These are phyloP conservation scores for Hydrochoerus hydrochaeris DNA, from an alignment of 2,113 vertebrate species.

Conservation along the genomic window DNA sequence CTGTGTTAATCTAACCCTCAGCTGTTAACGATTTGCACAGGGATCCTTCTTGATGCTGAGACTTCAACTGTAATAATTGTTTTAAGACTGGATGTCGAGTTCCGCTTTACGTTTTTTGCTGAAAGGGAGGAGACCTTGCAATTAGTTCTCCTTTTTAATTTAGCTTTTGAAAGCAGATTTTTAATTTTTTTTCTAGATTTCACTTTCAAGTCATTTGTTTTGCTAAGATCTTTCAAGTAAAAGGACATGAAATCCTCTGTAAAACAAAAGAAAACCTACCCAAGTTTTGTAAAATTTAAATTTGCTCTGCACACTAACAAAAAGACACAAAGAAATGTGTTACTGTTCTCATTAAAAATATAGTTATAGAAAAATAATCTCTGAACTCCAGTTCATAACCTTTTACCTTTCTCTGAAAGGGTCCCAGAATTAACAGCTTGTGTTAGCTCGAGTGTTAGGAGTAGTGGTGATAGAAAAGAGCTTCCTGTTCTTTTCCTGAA, in stretches of 20 bases:
- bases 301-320: background rate
- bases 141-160: constrained; percentile 28
- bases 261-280: background rate
- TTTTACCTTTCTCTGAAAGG: constrained; percentile 48
- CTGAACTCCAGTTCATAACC: constrained; percentile 64
- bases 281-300: background rate
- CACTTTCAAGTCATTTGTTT: constrained; percentile 19
- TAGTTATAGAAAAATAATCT: constrained; percentile 4
- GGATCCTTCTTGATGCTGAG: constrained; percentile 82
- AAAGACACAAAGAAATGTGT: background rate
- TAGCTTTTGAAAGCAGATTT: background rate
- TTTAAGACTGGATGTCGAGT: constrained; percentile 84
- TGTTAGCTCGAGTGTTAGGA: background rate
- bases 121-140: constrained; percentile 70
- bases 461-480: background rate
- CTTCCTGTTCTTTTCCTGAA: background rate
- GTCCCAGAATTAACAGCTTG: constrained; percentile 1
- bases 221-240: background rate
- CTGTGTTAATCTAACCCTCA: constrained; percentile 87
- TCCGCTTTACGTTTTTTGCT: constrained; percentile 70
- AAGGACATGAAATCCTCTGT: background rate
- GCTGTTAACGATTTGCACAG: constrained; percentile 88
- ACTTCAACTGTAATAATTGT: constrained; percentile 83
- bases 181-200: background rate
- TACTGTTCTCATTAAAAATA: constrained; percentile 14